Evolutionary conservation across 2,797 vertebrate genomes (phyloP).

Genomic region (Morus bassanus): DNA sequence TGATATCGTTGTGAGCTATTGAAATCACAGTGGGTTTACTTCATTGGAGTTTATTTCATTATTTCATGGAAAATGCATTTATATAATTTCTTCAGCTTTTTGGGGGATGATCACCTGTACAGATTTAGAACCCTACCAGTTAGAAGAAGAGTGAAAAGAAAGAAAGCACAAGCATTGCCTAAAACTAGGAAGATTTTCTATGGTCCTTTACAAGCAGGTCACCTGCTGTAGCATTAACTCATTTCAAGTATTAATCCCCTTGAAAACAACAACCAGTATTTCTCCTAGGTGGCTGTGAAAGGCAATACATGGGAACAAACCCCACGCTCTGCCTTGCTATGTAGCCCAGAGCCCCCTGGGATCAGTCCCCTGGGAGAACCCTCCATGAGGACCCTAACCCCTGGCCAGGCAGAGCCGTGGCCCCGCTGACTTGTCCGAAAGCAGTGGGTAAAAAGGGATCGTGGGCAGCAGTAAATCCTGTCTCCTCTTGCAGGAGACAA

Average conservation of each 20-base stretch:
- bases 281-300: not conserved
- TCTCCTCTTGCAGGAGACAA: not conserved
- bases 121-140: not conserved
- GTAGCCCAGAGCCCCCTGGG: not conserved
- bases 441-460: too few relatives aligned
- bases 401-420: rapidly evolving
- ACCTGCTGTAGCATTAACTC: not conserved
- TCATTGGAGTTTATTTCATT: not conserved
- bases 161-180: not conserved
- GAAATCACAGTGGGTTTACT: not conserved
- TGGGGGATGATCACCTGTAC: not conserved
- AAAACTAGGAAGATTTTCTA: not conserved
- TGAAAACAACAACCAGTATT: not conserved
- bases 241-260: not conserved
- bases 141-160: not conserved
- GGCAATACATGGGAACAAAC: not conserved
- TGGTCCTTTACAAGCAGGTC: not conserved
- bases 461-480: not conserved
- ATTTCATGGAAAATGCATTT: not conserved
- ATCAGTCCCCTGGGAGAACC: not conserved
- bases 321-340: not conserved
- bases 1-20: not conserved
- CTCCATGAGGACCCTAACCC: not conserved
- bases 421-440: not conserved
- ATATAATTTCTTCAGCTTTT: not conserved